These are phyloP conservation scores for Monarcha castaneiventris DNA, from an alignment of 2,113 vertebrate species.

Conservation along the genomic window DNA sequence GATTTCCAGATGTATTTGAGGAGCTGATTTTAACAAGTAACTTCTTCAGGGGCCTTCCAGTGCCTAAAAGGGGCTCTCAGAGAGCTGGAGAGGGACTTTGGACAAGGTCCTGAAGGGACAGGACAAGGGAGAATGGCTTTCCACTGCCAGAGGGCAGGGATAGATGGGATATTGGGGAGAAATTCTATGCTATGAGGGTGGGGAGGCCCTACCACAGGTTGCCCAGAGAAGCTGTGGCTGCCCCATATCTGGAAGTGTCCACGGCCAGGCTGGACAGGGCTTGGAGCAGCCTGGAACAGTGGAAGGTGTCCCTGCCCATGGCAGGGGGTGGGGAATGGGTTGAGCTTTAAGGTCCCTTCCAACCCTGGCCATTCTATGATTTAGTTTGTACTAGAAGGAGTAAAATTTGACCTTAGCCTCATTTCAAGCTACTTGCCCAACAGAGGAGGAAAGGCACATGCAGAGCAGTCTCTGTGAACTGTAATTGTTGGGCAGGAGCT, in stretches of 20 bases:
- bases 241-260: background rate
- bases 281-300: background rate
- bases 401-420: background rate
- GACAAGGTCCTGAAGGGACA: background rate
- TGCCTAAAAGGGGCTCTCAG: background rate
- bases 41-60: background rate
- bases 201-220: accelerated
- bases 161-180: background rate
- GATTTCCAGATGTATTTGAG: background rate
- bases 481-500: background rate
- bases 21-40: background rate
- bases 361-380: background rate
- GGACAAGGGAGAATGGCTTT: background rate
- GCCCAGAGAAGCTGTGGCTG: background rate
- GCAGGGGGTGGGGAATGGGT: background rate
- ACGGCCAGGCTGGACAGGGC: background rate
- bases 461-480: background rate
- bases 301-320: background rate
- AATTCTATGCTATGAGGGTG: background rate
- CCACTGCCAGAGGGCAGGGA: background rate
- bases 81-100: background rate
- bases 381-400: background rate
- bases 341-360: background rate
- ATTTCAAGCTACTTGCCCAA: background rate
- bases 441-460: background rate